A percentile compares a stretch with the other conserved stretches of the same genome.
These are phyloP conservation scores for Scolopax mira DNA, from an alignment of 2,113 vertebrate genomes.

Conservation along the genomic window DNA sequence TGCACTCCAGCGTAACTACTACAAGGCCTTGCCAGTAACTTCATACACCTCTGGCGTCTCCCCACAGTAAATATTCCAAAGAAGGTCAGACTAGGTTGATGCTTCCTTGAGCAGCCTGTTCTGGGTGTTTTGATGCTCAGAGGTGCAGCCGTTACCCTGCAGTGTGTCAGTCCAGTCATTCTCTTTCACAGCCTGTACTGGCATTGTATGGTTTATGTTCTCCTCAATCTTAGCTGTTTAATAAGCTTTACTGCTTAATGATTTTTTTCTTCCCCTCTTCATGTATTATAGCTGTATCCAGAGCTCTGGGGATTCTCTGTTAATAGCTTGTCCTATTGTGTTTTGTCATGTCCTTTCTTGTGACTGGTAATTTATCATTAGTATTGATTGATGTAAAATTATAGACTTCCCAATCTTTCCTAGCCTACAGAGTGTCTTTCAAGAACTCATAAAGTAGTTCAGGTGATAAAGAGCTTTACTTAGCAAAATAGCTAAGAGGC, in stretches of 20 bases:
- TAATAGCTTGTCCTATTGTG: constrained; percentile 34
- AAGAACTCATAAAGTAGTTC: constrained; percentile 34
- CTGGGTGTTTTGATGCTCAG: neutral
- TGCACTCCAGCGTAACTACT: neutral
- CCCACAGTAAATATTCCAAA: neutral
- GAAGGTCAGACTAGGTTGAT: neutral
- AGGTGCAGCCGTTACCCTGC: neutral
- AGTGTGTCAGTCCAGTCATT: accelerated
- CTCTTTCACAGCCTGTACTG: neutral
- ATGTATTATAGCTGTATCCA: neutral
- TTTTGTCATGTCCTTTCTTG: constrained; percentile 19
- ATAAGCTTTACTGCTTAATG: constrained; percentile 46
- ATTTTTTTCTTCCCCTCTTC: neutral
- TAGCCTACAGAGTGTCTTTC: constrained; percentile 39
- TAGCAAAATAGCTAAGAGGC: neutral
- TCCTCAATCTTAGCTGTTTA: constrained; percentile 6
- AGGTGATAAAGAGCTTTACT: constrained; percentile 20
- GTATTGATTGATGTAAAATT: constrained; percentile 53
- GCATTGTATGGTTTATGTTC: neutral
- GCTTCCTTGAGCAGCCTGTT: neutral
- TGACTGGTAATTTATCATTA: constrained; percentile 33
- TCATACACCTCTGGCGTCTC: neutral
- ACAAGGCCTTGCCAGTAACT: neutral
- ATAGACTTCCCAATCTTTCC: constrained; percentile 38
- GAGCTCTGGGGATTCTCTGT: neutral